These are phyloP conservation scores for Lerista edwardsae DNA, from an alignment of 2,797 vertebrate species.

Conservation along the genomic window DNA sequence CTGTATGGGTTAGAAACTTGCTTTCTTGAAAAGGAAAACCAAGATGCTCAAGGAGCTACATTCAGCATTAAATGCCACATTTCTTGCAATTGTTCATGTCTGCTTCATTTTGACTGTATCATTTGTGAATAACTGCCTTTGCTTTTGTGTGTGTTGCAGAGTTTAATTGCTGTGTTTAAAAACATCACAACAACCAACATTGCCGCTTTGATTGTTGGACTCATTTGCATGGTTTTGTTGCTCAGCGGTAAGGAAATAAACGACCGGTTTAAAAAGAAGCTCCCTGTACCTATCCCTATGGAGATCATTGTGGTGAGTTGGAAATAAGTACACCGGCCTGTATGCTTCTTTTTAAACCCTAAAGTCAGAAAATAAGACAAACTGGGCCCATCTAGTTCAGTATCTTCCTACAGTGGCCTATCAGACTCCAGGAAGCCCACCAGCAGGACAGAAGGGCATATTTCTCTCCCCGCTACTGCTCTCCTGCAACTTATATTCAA, in stretches of 20 bases:
- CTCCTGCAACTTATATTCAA: no score
- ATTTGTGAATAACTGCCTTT: slow-evolving; percentile 8
- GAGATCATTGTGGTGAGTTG: slow-evolving; percentile 92
- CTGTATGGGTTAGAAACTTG: background rate
- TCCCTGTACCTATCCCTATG: slow-evolving; percentile 93
- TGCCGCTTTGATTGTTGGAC: slow-evolving; percentile 83
- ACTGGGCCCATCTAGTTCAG: no score
- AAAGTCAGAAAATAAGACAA: background rate
- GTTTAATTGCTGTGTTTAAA: slow-evolving; percentile 82
- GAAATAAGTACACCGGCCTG: background rate
- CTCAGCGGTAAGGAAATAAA: slow-evolving; percentile 90
- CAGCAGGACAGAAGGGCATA: no score
- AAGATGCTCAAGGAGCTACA: background rate
- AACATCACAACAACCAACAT: slow-evolving; percentile 87
- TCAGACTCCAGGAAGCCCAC: no score
- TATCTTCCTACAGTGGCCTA: no score
- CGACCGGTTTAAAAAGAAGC: slow-evolving; percentile 89
- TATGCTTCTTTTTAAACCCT: background rate
- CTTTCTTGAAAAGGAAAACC: slow-evolving; percentile 3
- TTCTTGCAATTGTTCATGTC: background rate
- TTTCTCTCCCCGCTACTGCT: no score
- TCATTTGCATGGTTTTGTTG: slow-evolving; percentile 85
- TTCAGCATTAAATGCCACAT: background rate
- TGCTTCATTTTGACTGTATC: background rate
- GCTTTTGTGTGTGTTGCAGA: slow-evolving; percentile 79